Conservation (phyloP, 2,888 invertebrate species). For the Caenorhabditis plicata region DNA sequence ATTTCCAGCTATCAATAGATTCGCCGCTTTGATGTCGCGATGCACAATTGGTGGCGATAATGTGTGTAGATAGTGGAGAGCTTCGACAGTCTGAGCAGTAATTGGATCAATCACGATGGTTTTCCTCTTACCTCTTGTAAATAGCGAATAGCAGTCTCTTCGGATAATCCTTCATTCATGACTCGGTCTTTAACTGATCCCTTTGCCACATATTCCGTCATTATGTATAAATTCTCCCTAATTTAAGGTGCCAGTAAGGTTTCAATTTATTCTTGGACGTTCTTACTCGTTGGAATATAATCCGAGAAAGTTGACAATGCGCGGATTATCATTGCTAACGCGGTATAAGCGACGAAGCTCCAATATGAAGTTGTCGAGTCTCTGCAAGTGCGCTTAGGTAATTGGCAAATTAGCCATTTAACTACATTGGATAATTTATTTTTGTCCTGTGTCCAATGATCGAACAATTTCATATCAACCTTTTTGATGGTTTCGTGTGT, state of each 20-base stretch:
- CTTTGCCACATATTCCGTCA: slow-evolving; percentile 42
- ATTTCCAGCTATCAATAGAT: slow-evolving; percentile 37
- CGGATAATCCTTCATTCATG: slow-evolving; percentile 31
- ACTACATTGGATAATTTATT: slow-evolving; percentile 26
- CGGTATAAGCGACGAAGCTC: slow-evolving; percentile 44
- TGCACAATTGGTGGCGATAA: slow-evolving; percentile 43
- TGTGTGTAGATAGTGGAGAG: slow-evolving; percentile 42
- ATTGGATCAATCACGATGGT: background rate
- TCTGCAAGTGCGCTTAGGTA: slow-evolving; percentile 8
- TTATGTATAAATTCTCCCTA: slow-evolving; percentile 31
- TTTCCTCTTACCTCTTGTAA: slow-evolving; percentile 28
- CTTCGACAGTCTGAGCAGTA: slow-evolving; percentile 42
- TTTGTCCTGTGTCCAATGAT: slow-evolving; percentile 44
- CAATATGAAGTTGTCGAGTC: slow-evolving; percentile 38
- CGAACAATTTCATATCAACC: slow-evolving; percentile 45
- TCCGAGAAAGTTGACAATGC: slow-evolving; percentile 47
- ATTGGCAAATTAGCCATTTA: background rate
- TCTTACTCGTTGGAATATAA: slow-evolving; percentile 36
- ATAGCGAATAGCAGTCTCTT: slow-evolving; percentile 42
- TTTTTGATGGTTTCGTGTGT: slow-evolving; percentile 36
- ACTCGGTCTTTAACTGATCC: slow-evolving; percentile 46
- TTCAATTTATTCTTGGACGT: no score
- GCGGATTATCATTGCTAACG: slow-evolving; percentile 32
- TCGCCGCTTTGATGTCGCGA: slow-evolving; percentile 52
- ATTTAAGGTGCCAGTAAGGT: no score